Base-by-base conservation (phyloP, 1,140 invertebrate genomes). In the Pectinophora gossypiella region DNA sequence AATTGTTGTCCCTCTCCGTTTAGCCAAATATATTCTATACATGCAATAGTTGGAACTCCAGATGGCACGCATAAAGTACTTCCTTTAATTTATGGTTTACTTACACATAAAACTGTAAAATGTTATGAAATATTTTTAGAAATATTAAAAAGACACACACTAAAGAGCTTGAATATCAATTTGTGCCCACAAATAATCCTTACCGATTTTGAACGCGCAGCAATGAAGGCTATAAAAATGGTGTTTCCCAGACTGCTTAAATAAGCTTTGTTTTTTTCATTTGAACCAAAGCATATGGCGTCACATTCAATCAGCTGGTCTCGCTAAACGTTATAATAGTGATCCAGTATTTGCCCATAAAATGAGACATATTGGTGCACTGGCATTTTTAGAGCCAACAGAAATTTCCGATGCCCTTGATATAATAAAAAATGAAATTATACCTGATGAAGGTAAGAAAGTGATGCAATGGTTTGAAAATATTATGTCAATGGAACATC, bases 401-500 rank as follows among this genome's bases (percentile, higher is more conserved):
- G n/a, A 47, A 16, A 47, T 47, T 9, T 10, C 45, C 3, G 15
- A 4, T 3, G 22, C 45, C 9, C 13, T 47, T n/a, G 13, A 27
- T 13, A 5, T 47, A 15, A 13, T 47, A 12, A n/a, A 16, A 10
- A 10, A 47, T 4, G 13, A 47, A 27, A 20, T 47, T 12, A 5
- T 47, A 32, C 45, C 45, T 3, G 15, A 5, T 6, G 35, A 38
- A 13, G 35, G 4, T 3, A 47, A 7, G 15, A 13, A 47, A 4
- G 45, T 47, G 15, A 23, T 23, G 4, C 45, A 23, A 47, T 47
- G 19, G 45, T 47, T 22, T 18, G 19, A n/a, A 47, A 47, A 47
- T 47, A 47, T 27, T 47, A 47, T 32, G 45, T 47, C 3, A 16
- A n/a, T n/a, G 19, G 45, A n/a, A n/a, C n/a, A n/a, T n/a, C n/a